phyloP scores from a whole-genome alignment of 2,888 invertebrate species.

The Muscina levida region DNA sequence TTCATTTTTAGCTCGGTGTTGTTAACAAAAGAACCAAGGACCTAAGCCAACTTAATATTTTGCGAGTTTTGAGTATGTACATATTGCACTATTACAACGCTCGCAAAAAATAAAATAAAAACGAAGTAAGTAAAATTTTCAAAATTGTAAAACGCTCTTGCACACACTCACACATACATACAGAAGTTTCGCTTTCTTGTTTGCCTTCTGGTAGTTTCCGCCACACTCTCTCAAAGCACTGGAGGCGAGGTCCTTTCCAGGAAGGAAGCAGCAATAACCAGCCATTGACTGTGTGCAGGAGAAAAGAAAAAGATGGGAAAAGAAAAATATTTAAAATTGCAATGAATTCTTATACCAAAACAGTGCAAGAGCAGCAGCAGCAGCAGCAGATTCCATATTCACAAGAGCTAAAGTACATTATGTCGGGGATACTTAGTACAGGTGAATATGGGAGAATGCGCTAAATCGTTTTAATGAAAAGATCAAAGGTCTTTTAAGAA shows the following conservation, averaged over 20 bases:
- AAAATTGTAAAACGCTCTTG: constrained; percentile 62
- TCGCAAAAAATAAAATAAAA: constrained; percentile 44
- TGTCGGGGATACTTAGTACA: constrained; percentile 18
- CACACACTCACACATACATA: too few relatives aligned
- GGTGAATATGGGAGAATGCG: neutral
- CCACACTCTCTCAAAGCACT: too few relatives aligned
- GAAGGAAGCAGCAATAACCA: constrained; percentile 49
- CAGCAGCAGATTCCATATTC: neutral
- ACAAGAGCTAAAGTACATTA: constrained; percentile 12
- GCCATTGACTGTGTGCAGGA: constrained; percentile 21
- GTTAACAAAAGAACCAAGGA: too few relatives aligned
- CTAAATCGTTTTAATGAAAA: too few relatives aligned
- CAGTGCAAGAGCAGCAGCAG: constrained; percentile 49
- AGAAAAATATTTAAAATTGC: constrained; percentile 54
- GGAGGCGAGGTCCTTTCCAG: too few relatives aligned
- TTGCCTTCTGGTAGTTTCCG: neutral
- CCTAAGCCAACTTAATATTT: neutral
- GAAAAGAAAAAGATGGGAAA: constrained; percentile 34
- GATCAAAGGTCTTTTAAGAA: too few relatives aligned
- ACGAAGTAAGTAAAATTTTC: constrained; percentile 58
- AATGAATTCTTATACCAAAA: constrained; percentile 57
- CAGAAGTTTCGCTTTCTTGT: constrained; percentile 55
- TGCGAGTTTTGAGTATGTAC: neutral
- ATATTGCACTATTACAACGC: constrained; percentile 42
- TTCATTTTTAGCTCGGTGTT: constrained; percentile 14